A percentile compares a stretch with the other conserved stretches of the same genome.
Conservation (phyloP, 2,113 vertebrate genomes). For the Rhodinocichla rosea region DNA sequence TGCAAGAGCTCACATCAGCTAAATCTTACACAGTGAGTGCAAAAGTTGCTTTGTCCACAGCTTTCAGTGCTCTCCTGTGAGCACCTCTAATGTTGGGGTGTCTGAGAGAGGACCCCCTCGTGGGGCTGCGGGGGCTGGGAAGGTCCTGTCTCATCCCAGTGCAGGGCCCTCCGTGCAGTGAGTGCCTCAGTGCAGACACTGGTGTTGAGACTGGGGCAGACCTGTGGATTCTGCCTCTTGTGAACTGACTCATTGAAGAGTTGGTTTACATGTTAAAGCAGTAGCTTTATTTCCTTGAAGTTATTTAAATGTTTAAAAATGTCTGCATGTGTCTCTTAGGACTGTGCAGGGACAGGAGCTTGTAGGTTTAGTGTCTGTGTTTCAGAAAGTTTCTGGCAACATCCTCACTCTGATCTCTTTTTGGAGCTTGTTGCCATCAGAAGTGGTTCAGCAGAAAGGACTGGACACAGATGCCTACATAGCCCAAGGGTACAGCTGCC, state of each 20-base stretch:
- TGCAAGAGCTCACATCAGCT: not conserved
- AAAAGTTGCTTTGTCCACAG: not conserved
- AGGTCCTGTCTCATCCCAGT: not conserved
- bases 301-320: not conserved
- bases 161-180: fast-evolving
- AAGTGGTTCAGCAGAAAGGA: not conserved
- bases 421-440: not conserved
- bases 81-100: fast-evolving
- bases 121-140: not conserved
- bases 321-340: not conserved
- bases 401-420: not conserved
- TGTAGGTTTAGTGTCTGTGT: not conserved
- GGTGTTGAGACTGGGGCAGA: not conserved
- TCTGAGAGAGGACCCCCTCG: fast-evolving
- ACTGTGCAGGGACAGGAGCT: too few relatives aligned
- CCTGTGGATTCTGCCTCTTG: not conserved
- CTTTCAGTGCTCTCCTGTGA: not conserved
- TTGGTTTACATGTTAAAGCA: not conserved
- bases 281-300: not conserved
- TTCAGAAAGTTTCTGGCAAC: not conserved
- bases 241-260: not conserved
- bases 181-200: not conserved
- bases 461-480: not conserved
- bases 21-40: not conserved
- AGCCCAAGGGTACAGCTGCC: not conserved